A percentile compares a stretch with the other conserved stretches of the same genome.
These are phyloP conservation scores for Lasioglossum pauxillum DNA, from an alignment of 2,888 invertebrate genomes.

Conservation along the genomic window DNA sequence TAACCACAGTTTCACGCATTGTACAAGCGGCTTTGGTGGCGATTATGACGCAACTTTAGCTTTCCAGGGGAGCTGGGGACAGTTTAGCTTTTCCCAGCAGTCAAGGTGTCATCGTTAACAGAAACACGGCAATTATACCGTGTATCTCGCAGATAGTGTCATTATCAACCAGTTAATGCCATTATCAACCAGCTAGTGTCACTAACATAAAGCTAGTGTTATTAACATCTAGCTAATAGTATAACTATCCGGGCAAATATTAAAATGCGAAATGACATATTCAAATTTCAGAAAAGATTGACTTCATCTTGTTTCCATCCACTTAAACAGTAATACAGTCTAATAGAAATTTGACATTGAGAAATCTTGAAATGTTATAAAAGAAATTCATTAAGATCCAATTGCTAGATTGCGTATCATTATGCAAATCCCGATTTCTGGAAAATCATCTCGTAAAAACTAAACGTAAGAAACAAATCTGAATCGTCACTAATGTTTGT, in stretches of 20 bases:
- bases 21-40: background rate
- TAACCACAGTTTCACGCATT: slow-evolving; percentile 17
- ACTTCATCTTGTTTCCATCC: background rate
- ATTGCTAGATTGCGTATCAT: background rate
- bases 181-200: background rate
- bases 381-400: background rate
- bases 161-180: background rate
- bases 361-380: background rate
- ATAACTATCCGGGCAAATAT: background rate
- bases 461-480: background rate
- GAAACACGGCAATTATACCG: slow-evolving; percentile 4
- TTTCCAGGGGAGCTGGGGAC: slow-evolving; percentile 16
- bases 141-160: background rate
- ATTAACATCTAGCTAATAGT: background rate
- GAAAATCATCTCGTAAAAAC: background rate
- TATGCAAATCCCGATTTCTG: background rate
- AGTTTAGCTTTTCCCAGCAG: slow-evolving; percentile 10
- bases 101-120: slow-evolving; percentile 19
- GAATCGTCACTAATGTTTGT: background rate
- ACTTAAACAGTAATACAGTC: background rate
- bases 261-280: background rate
- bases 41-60: slow-evolving; percentile 16
- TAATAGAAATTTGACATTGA: background rate
- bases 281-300: background rate
- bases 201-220: background rate